Evolutionary conservation across 2,888 invertebrate genomes (phyloP), one percentile per base, ranked within the genome.

Genomic region (Tipula vernalis): DNA sequence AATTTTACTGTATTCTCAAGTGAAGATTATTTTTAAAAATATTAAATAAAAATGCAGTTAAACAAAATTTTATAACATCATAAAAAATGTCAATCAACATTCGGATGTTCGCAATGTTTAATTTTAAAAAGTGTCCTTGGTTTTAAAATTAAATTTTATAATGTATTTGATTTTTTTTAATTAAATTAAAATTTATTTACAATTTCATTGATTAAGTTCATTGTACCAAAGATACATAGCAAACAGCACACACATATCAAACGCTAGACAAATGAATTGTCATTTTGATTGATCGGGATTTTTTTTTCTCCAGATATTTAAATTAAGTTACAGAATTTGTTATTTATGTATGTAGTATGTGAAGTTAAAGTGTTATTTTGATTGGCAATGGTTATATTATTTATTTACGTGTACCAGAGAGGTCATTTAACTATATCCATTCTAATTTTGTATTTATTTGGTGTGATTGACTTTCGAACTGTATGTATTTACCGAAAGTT

Each of bases 211-310:
- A 71, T 71, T 10, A 28, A 71, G 71, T 71, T 71, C 71, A 71
- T 10, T 71, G 71, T 71, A 28, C 71, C 28, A 28, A 71, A 28
- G 28, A 28, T 28, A 71, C 28, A 71, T 71, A 71, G 71, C 10
- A 71, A 28, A 71, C 71, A 28, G 12, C 12, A 28, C 5, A 28
- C 28, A 28, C 10, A 28, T 28, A 28, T 71, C 51, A 51, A 51
- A n/a, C 28, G 71, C 71, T 71, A 71, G 71, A 71, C 71, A 71
- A 71, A 71, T 71, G 71, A 28, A 28, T 71, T 71, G 71, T 71
- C 71, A 71, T 71, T 71, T 71, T 71, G 71, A 71, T 71, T 71
- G 71, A 71, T 71, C 71, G 71, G 71, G 71, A 71, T 71, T 71
- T 28, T 51, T 71, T 8, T 10, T 71, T 71, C n/a, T 28, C 10